Base-by-base conservation (phyloP, 1,140 invertebrate species). In the Drosophila obscura region DNA sequence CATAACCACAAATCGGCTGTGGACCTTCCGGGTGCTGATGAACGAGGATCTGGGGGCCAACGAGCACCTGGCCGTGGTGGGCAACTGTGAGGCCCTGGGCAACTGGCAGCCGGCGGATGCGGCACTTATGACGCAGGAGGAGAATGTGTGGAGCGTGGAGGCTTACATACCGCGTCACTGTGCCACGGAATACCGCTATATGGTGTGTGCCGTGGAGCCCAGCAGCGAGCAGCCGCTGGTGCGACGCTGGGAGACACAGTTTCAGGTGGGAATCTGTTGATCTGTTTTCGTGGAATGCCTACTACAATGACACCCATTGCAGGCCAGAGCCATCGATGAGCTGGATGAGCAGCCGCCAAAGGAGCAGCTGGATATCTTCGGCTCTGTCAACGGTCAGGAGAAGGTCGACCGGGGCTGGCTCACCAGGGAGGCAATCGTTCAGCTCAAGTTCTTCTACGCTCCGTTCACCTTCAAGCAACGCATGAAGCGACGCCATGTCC, bases 351-450 rank as follows among this genome's bases (percentile, higher is more conserved):
- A 73, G 26, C 74, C 45, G 69, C 81, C 62, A 49, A 87, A 50
- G 72, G 67, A 41, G 60, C 88, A 90, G 8, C 77, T 90, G 2
- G 94, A 95, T 28, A 93, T 92, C 31, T 96, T 96, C 92, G 96
- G 96, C 15, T 68, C 60, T 11, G 22, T 71, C 0, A 93, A 93
- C 68, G 93, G 94, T 16, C 92, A 93, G 43, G 92, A 93, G 28
- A 94, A 94, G 73, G 92, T 97, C 9, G 95, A 96, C 80, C 94
- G 94, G 53, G 97, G 97, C 0, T 99, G 97, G 97, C 92, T 99
- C 1, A 97, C 95, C 24, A 94, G 95, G 62, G 97, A 98, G 91
- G 96, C 95, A 31, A 93, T 97, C 52, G 94, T 98, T 50, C 97
- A 98, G 91, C 94, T 99, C 49, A 97, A 97, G 91, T 93, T 98